phyloP scores from a whole-genome alignment of 2,113 vertebrate species.

The Laterallus jamaicensis region DNA sequence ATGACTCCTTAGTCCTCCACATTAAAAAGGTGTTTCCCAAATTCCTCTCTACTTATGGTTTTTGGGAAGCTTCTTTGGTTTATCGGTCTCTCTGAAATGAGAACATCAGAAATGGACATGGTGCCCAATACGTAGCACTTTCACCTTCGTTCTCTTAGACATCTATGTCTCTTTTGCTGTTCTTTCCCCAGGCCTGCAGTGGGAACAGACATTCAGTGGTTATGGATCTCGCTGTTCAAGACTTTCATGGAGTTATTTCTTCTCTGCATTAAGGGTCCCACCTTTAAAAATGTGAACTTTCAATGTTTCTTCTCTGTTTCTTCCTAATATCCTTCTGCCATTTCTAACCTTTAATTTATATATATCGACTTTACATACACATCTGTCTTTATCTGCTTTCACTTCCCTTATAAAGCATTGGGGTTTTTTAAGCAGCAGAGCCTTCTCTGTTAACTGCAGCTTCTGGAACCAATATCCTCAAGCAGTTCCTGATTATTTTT shows the following conservation, averaged over 20 bases:
- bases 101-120: background rate
- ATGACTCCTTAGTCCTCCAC: background rate
- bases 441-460: background rate
- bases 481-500: background rate
- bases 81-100: background rate
- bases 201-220: background rate
- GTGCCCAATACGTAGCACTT: background rate
- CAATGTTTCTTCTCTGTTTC: background rate
- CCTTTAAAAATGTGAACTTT: background rate
- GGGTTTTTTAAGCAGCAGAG: background rate
- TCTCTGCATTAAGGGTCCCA: background rate
- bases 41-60: background rate
- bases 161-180: background rate
- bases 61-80: background rate
- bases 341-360: slow-evolving; percentile 1
- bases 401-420: background rate
- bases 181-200: background rate
- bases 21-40: background rate
- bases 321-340: background rate
- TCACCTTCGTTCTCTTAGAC: background rate
- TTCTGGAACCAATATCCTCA: background rate
- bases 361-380: background rate
- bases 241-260: background rate
- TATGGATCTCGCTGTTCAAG: background rate
- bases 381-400: background rate